These are phyloP conservation scores for Saguinus imperator DNA, from an alignment of 2,113 vertebrate genomes.

Conservation along the genomic window DNA sequence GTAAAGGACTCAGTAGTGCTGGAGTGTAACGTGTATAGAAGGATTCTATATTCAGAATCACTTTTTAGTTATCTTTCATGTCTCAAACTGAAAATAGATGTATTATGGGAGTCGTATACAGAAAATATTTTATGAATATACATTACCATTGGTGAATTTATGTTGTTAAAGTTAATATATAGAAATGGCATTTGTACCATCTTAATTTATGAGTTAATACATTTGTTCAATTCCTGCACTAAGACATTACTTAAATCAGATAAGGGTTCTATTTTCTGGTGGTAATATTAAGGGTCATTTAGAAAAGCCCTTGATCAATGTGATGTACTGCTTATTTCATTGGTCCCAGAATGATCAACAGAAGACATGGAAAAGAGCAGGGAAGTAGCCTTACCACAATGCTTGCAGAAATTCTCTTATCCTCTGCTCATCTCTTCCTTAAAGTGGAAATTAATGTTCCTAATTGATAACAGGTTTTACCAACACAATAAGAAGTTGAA, in stretches of 20 bases:
- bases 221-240: not conserved
- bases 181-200: not conserved
- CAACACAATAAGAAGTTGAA: not conserved
- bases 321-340: not conserved
- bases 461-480: not conserved
- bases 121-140: not conserved
- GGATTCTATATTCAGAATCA: not conserved
- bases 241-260: not conserved
- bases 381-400: not conserved
- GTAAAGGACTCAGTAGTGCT: not conserved
- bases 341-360: not conserved
- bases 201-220: not conserved
- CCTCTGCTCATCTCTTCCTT: not conserved
- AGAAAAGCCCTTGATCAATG: not conserved
- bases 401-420: not conserved
- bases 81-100: not conserved
- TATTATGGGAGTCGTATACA: not conserved
- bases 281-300: not conserved
- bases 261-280: not conserved
- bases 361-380: not conserved
- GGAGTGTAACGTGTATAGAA: not conserved
- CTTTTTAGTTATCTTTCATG: not conserved
- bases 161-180: slow-evolving; percentile 7
- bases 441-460: not conserved
- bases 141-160: not conserved